These are phyloP conservation scores for Cyanoramphus novaezelandiae DNA, from an alignment of 2,113 vertebrate species.

Conservation along the genomic window DNA sequence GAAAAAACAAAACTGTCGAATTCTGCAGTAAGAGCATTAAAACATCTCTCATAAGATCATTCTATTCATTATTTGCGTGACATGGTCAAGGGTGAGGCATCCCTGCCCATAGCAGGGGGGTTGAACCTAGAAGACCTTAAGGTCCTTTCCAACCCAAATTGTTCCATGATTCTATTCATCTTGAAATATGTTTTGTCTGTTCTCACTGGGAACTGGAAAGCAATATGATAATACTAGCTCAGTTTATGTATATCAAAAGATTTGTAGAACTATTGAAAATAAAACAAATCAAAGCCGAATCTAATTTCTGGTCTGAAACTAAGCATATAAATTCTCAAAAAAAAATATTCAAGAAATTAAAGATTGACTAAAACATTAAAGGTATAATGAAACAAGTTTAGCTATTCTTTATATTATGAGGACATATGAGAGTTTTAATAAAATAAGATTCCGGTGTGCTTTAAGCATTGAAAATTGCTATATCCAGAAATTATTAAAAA, in stretches of 20 bases:
- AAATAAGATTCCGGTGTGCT: not conserved
- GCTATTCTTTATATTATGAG: not conserved
- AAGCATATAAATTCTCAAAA: not conserved
- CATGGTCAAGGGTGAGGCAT: not conserved
- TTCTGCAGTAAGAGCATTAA: not conserved
- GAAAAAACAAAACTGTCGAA: not conserved
- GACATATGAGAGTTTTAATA: not conserved
- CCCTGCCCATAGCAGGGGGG: not conserved
- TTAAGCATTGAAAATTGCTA: not conserved
- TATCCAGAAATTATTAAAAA: not conserved
- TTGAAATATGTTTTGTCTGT: not conserved
- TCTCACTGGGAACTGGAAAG: not conserved
- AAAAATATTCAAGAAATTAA: not conserved
- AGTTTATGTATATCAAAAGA: not conserved
- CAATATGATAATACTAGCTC: not conserved
- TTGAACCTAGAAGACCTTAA: not conserved
- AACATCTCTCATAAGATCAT: not conserved
- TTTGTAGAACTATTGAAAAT: not conserved
- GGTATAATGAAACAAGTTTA: not conserved
- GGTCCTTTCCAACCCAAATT: not conserved
- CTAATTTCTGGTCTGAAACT: not conserved
- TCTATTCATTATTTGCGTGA: not conserved
- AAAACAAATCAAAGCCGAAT: not conserved
- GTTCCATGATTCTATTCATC: not conserved
- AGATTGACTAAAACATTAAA: not conserved